phyloP scores from a whole-genome alignment of 1,140 invertebrate genomes.

The Caenorhabditis briggsae region DNA sequence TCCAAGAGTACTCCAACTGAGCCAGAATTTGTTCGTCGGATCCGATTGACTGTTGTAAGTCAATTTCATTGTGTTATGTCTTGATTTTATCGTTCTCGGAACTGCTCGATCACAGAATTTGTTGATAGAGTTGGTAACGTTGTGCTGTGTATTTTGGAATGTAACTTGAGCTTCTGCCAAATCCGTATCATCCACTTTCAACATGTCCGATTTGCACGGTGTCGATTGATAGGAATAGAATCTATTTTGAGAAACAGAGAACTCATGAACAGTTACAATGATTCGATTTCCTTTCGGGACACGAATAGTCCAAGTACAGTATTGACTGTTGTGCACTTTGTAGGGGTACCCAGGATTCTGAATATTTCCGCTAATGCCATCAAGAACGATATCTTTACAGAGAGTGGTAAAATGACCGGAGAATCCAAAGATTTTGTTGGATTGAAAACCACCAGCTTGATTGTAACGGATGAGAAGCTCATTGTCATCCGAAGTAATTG shows the following conservation, averaged over 20 bases:
- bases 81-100: slow-evolving; percentile 61
- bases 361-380: slow-evolving; percentile 65
- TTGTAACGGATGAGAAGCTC: slow-evolving; percentile 69
- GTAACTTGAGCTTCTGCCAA: slow-evolving; percentile 42
- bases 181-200: slow-evolving; percentile 57
- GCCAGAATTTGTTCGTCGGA: slow-evolving; percentile 76
- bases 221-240: neutral
- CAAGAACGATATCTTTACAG: slow-evolving; percentile 69
- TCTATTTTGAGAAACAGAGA: slow-evolving; percentile 62
- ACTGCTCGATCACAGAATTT: slow-evolving; percentile 65
- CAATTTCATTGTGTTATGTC: slow-evolving; percentile 65
- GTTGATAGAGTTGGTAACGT: slow-evolving; percentile 34
- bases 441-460: slow-evolving; percentile 73
- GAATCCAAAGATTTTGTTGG: slow-evolving; percentile 73
- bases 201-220: slow-evolving; percentile 62
- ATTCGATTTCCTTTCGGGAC: slow-evolving; percentile 71
- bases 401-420: slow-evolving; percentile 73
- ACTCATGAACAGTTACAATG: slow-evolving; percentile 70
- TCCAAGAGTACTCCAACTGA: slow-evolving; percentile 71
- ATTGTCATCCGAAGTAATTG: slow-evolving; percentile 70
- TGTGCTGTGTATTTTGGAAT: slow-evolving; percentile 44
- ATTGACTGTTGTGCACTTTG: slow-evolving; percentile 55
- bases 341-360: slow-evolving; percentile 74
- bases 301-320: slow-evolving; percentile 70
- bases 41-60: slow-evolving; percentile 65